Conservation (phyloP, 1,140 invertebrate genomes). For the Zaprionus camerounensis region DNA sequence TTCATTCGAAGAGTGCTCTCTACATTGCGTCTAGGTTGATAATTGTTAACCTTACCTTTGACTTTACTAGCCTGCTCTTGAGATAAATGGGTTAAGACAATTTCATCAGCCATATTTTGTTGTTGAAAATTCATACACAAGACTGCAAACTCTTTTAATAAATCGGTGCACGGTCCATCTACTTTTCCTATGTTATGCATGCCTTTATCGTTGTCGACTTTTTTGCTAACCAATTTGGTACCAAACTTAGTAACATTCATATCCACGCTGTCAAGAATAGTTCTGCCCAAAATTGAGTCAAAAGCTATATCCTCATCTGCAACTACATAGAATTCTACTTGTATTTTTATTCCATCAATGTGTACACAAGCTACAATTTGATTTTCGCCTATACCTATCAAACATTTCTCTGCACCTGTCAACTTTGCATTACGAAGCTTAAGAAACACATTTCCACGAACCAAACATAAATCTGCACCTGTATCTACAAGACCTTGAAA, state of each 20-base stretch:
- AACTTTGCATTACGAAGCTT: conserved; percentile 1
- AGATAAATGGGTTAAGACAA: not conserved
- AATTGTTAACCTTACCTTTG: not conserved
- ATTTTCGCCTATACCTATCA: conserved; percentile 24
- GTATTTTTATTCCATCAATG: conserved; percentile 18
- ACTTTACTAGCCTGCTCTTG: not conserved
- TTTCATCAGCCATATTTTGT: not conserved
- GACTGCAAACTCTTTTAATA: not conserved
- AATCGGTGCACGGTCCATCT: not conserved
- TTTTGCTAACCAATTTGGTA: conserved; percentile 3
- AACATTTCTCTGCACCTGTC: conserved; percentile 2
- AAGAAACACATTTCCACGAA: conserved; percentile 5
- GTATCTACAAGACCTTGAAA: conserved; percentile 9
- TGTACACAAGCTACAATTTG: conserved; percentile 8
- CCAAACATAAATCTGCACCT: conserved; percentile 10
- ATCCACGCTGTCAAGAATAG: conserved; percentile 8
- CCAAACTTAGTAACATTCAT: not conserved
- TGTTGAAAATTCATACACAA: not conserved
- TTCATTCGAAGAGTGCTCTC: too few relatives aligned
- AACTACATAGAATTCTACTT: conserved; percentile 27
- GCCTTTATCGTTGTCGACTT: too few relatives aligned
- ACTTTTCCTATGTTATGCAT: not conserved
- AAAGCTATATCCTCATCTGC: conserved; percentile 28
- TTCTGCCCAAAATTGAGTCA: conserved; percentile 25
- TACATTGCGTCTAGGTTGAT: not conserved